Conservation (phyloP, 2,888 invertebrate species). For the Cosmia pyralina region DNA sequence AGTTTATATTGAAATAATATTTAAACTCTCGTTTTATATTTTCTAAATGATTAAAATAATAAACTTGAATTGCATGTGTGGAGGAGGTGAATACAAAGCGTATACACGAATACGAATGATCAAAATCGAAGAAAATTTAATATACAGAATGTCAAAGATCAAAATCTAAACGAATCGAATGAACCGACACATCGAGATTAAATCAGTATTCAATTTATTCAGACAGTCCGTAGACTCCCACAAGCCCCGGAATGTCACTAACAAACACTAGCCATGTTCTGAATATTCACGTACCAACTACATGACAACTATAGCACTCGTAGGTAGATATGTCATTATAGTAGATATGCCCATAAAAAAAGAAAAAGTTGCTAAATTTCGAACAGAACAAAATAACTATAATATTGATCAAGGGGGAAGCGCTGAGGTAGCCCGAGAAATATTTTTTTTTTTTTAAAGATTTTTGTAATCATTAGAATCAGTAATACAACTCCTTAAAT, state of each 20-base stretch:
- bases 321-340: too few species aligned
- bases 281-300: neutral
- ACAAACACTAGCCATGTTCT: constrained; percentile 32
- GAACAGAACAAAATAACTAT: neutral
- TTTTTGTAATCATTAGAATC: too few species aligned
- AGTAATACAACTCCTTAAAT: too few species aligned
- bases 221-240: constrained; percentile 21
- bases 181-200: constrained; percentile 51
- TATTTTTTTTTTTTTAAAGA: too few species aligned
- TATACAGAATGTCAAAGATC: constrained; percentile 55
- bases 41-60: neutral
- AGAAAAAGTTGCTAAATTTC: too few species aligned
- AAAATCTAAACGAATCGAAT: constrained; percentile 48
- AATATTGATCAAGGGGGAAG: neutral
- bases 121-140: constrained; percentile 31
- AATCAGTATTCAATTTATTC: constrained; percentile 69
- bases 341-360: too few species aligned
- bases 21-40: neutral
- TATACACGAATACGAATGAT: neutral
- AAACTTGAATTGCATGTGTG: neutral
- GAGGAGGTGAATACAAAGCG: neutral
- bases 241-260: constrained; percentile 22
- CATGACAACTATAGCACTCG: neutral
- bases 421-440: too few species aligned
- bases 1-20: neutral